Conservation (phyloP, 1,140 invertebrate species). For the Drosophila sulfurigaster region DNA sequence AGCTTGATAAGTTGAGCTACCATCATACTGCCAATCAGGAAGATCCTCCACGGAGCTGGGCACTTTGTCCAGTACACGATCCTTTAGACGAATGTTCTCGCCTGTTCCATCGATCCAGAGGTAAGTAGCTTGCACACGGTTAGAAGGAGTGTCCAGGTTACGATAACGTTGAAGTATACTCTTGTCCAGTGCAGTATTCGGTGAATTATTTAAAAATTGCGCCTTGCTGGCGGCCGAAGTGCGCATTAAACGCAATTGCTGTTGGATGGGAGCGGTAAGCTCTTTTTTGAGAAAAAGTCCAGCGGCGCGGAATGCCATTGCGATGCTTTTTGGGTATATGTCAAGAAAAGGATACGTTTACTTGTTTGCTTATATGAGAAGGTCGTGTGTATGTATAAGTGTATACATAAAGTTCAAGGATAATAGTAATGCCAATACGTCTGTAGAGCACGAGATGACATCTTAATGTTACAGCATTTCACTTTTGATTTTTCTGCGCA, state of each 20-base stretch:
- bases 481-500: conserved; percentile 30
- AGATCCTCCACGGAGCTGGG: conserved; percentile 90
- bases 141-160: conserved; percentile 89
- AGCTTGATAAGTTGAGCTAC: conserved; percentile 92
- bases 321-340: conserved; percentile 29
- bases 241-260: conserved; percentile 64
- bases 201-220: conserved; percentile 87
- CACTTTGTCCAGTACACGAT: conserved; percentile 91
- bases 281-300: conserved; percentile 80
- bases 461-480: conserved; percentile 40
- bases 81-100: conserved; percentile 94
- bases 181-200: conserved; percentile 91
- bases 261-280: conserved; percentile 50
- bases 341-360: conserved; percentile 67
- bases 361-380: conserved; percentile 1
- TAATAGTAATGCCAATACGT: neutral
- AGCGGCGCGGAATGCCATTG: conserved; percentile 82
- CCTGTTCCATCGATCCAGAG: conserved; percentile 98
- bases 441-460: conserved; percentile 24
- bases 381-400: conserved; percentile 15
- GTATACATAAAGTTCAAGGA: conserved; percentile 41
- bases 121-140: conserved; percentile 92
- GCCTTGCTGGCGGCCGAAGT: conserved; percentile 30
- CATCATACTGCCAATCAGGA: conserved; percentile 97
- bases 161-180: conserved; percentile 89